Base-by-base conservation (phyloP, 2,888 invertebrate species). In the Drosophila differens region DNA sequence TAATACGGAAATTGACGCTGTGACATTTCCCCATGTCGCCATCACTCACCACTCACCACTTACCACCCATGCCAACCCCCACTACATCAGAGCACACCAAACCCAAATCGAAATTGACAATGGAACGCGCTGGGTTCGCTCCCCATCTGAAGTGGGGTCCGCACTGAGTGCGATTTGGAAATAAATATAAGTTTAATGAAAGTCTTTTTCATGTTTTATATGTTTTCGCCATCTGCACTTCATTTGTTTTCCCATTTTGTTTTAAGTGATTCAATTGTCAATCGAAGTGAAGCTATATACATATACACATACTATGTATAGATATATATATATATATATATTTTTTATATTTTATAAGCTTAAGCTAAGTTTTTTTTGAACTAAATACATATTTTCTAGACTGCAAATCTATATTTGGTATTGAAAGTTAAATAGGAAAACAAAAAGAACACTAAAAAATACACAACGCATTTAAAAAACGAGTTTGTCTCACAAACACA, bases 391-490 rank as follows among this genome's bases (percentile, higher is more conserved):
- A 57, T 71, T 85, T 74, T 53, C 53, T 54, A 64, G 25, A 47
- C 25, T 47, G 25, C 59, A 74, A 70, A 58, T 75, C 76, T 74
- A 52, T 49, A 62, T 75, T 68, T 69, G 67, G 65, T 59, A 76
- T 55, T 54, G 68, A 69, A 67, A 65, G 61, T 52, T 47, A 25
- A 16, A 16, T 9, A 47, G 4, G 25, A 25, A 47, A 16, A 47
- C 47, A 47, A 47, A 25, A 16, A 25, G 2, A 47, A 47, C 47
- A 47, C 47, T 4, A 65, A 58, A 44, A 55, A 74, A 77, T 49
- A 70, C 74, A 78, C 81, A 61, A 83, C 83, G 75, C 85, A 88
- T 84, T 83, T 79, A 52, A 64, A 84, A 83, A 76, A 76, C 81
- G 58, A 76, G 83, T 81, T 81, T 82, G 62, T 44, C 62, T 39